phyloP scores from a whole-genome alignment of 2,797 vertebrate genomes.

The Otolemur crassicaudatus region DNA sequence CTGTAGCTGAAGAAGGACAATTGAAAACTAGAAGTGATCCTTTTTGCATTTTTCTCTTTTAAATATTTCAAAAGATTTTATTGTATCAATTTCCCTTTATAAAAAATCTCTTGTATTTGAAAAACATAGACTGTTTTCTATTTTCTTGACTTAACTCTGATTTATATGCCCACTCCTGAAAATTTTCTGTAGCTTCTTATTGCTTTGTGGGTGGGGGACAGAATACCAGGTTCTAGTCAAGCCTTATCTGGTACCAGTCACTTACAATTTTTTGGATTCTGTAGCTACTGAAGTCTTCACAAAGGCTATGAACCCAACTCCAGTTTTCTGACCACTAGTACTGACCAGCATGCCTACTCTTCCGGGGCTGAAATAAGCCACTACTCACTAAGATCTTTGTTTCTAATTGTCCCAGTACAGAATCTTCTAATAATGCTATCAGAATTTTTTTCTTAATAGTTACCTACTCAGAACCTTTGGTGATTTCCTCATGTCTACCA shows the following conservation, averaged over 20 bases:
- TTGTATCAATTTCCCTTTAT: background rate
- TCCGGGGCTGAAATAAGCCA: background rate
- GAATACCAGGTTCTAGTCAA: background rate
- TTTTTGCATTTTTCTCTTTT: background rate
- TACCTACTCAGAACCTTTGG: background rate
- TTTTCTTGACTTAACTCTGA: background rate
- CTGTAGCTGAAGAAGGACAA: background rate
- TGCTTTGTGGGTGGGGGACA: background rate
- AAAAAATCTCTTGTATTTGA: background rate
- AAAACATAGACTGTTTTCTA: background rate
- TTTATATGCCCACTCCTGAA: background rate
- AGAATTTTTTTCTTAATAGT: conserved; percentile 1
- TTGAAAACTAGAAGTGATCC: background rate
- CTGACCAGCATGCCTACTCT: background rate
- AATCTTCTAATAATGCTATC: background rate
- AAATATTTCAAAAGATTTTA: background rate
- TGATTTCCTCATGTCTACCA: background rate
- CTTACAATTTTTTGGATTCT: background rate
- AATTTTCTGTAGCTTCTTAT: background rate
- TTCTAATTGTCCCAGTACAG: background rate
- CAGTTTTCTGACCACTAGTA: background rate
- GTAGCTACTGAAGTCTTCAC: background rate
- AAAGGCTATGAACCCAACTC: background rate
- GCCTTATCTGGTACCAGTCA: background rate
- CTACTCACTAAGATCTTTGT: background rate